Evolutionary conservation across 2,888 invertebrate species (phyloP), one percentile per base, ranked within the genome.

Genomic region (Podotricha telesiphe): DNA sequence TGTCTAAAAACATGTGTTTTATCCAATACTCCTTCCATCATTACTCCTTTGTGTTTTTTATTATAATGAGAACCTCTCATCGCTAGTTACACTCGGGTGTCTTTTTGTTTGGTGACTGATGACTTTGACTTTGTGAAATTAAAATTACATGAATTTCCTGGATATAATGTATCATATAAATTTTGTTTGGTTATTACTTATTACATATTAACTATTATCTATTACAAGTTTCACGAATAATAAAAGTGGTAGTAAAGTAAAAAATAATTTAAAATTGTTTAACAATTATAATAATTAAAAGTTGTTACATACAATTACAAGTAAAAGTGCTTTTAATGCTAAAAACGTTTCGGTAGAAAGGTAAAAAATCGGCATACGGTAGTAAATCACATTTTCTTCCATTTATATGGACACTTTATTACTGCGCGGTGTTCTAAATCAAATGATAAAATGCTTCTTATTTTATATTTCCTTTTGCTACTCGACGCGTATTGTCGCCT

Each of bases 341-440:
- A 6, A 13, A 19, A 15, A 8, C 19, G 4, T 15, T 37, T 53
- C 37, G 37, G 34, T 28, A 47, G 56, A 78, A 82, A 86, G 86
- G 88, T 89, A 86, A 80, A 86, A 89, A 87, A 85, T 83, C 85
- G 76, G 82, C 82, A 87, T 86, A 82, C 80, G 76, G 81, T 82
- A 84, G 84, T 91, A 91, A 91, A 91, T 91, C 91, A 91, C 86
- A 88, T 88, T 88, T 85, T 82, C 82, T 86, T 87, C 89, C 89
- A 88, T 91, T 91, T 91, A 91, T 89, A 90, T 88, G 87, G 91
- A 91, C 90, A 91, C 89, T 91, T 92, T 91, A 91, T 90, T 91
- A 89, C 89, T 86, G 86, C 83, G 87, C 83, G 86, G 87, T 85
- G 86, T 88, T 90, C 89, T 91, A 91, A 92, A 92, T 92, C 92